Percentiles rank a stretch among this genome's conserved stretches.
These are phyloP conservation scores for Drosophila pseudotalamancana DNA, from an alignment of 2,888 invertebrate species.

Conservation along the genomic window DNA sequence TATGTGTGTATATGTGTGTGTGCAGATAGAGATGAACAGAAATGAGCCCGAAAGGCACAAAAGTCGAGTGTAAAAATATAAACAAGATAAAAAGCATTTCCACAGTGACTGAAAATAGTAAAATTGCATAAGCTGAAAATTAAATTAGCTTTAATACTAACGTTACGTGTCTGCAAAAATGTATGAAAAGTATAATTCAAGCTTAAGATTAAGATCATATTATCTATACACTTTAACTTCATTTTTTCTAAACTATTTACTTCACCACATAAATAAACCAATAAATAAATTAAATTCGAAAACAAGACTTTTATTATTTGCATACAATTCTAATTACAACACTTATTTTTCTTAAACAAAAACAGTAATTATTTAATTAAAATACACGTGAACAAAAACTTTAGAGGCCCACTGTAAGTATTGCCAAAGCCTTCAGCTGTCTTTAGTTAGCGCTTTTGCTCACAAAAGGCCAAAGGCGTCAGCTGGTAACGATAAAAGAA, in stretches of 20 bases:
- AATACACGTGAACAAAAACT: too few species aligned
- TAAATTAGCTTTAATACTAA: too few species aligned
- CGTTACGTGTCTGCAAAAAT: not conserved
- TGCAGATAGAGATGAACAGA: slow-evolving; percentile 24
- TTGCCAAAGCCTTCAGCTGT: slow-evolving; percentile 12
- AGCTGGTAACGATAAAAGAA: slow-evolving; percentile 3
- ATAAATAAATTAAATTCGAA: too few species aligned
- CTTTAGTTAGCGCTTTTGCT: slow-evolving; percentile 25
- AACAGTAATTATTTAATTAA: too few species aligned
- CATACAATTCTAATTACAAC: too few species aligned
- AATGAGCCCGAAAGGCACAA: slow-evolving; percentile 30
- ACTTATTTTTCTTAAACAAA: too few species aligned
- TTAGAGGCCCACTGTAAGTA: slow-evolving; percentile 8
- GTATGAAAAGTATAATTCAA: too few species aligned
- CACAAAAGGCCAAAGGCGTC: slow-evolving; percentile 35
- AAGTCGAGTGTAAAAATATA: slow-evolving; percentile 27
- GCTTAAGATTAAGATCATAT: too few species aligned
- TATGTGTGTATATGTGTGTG: slow-evolving; percentile 16
- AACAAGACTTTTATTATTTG: too few species aligned
- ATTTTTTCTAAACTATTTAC: too few species aligned
- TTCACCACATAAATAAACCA: too few species aligned
- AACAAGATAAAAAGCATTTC: slow-evolving; percentile 15
- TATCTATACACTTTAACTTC: too few species aligned
- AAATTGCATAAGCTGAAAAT: not conserved
- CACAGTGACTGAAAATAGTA: slow-evolving; percentile 18